These are phyloP conservation scores for Atta texana DNA, from an alignment of 1,140 invertebrate species.

Conservation along the genomic window DNA sequence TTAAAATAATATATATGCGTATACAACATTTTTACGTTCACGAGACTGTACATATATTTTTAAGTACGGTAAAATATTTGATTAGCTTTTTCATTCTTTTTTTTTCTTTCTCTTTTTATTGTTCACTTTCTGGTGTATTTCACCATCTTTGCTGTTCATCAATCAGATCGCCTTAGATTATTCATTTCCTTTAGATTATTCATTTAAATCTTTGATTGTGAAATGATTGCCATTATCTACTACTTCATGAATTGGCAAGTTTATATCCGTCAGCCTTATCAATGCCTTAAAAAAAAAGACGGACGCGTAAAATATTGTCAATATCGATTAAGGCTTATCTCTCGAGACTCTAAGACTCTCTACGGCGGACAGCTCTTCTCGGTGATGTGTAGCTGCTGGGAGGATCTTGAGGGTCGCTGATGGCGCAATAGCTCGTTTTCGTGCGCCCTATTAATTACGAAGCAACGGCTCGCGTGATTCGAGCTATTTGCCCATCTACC, in stretches of 20 bases:
- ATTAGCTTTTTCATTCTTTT: not conserved
- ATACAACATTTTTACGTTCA: no score
- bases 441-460: slow-evolving; percentile 81
- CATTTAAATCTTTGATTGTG: slow-evolving; percentile 1
- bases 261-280: slow-evolving; percentile 23
- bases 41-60: no score
- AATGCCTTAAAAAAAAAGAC: slow-evolving; percentile 15
- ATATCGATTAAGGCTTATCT: slow-evolving; percentile 60
- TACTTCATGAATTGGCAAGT: slow-evolving; percentile 6
- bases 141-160: not conserved
- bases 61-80: not conserved
- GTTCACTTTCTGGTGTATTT: not conserved
- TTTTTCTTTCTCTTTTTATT: not conserved
- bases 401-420: slow-evolving; percentile 60
- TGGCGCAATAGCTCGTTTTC: slow-evolving; percentile 73
- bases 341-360: slow-evolving; percentile 38
- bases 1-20: no score
- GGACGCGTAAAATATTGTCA: slow-evolving; percentile 56
- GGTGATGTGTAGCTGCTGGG: slow-evolving; percentile 56
- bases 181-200: slow-evolving; percentile 6
- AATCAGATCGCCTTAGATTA: not conserved
- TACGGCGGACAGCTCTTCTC: slow-evolving; percentile 34
- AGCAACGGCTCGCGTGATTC: slow-evolving; percentile 79
- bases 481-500: slow-evolving; percentile 77
- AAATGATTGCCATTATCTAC: not conserved